Evolutionary conservation across 2,888 invertebrate genomes (phyloP), one percentile per base, ranked within the genome.

Genomic region (Syrista parreyssii): DNA sequence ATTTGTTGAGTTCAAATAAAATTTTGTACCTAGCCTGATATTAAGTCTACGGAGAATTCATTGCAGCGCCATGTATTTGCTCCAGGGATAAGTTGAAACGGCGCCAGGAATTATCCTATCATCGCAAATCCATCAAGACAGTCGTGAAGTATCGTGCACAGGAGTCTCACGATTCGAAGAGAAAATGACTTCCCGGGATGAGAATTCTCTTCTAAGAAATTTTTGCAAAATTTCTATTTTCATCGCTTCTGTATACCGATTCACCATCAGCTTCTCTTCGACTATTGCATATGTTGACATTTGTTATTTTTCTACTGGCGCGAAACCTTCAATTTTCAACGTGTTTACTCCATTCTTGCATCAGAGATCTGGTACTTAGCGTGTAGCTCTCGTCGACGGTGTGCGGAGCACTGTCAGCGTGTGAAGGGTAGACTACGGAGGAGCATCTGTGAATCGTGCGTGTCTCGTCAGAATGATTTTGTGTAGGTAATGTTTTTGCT

Each of bases 401-500:
- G 71, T 71, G 71, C 71, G 6, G 71, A 32, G 71, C 31, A 32
- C 31, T 31, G 32, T 31, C 71, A 33, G 71, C 71, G 71, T 71
- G 71, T 71, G 71, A 71, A 31, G 30, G 71, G 71, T 71, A 55
- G 55, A 55, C 55, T 55, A 55, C 32, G 71, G 12, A 31, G 32
- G 11, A 71, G 71, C 31, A 71, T 71, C 71, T 33, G 15, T 33
- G 71, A 33, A 31, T 31, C 71, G 71, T 71, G 71, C 71, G 71
- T 71, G 71, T 71, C 71, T 71, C 71, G 30, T 33, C 71, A 31
- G 12, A 72, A 74, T 36, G 68, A 72, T 76, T 79, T 75, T 85
- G 88, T 88, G 86, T 87, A 84, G 85, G 87, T 88, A 88, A 88
- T 90, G 89, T 90, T 90, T 89, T 89, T 90, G 89, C 89, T 88